These are phyloP conservation scores for Sinocyclocheilus grahami DNA, from an alignment of 2,113 vertebrate species.

Conservation along the genomic window DNA sequence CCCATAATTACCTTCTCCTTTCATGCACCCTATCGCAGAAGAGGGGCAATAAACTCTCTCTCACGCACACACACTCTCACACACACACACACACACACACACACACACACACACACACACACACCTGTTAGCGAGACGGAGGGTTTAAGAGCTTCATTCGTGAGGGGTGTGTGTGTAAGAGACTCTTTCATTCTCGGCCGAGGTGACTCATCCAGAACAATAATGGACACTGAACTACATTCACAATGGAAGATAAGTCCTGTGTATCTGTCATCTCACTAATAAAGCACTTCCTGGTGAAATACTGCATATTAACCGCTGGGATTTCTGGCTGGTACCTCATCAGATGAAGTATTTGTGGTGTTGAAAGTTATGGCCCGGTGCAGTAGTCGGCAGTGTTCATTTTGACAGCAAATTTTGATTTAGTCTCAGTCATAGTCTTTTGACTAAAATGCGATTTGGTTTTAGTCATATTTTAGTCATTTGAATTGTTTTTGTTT, in stretches of 20 bases:
- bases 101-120: background rate
- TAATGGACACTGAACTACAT: slow-evolving; percentile 29
- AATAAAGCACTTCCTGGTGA: background rate
- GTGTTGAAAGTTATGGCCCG: too few relatives aligned
- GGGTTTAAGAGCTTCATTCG: slow-evolving; percentile 13
- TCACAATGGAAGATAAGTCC: background rate
- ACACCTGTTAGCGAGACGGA: background rate
- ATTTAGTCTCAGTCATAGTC: too few relatives aligned
- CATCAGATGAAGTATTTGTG: too few relatives aligned
- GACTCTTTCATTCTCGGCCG: background rate
- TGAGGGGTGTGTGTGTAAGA: background rate
- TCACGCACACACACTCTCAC: background rate
- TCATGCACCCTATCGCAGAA: slow-evolving; percentile 26
- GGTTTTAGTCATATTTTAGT: too few relatives aligned
- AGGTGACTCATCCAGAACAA: slow-evolving; percentile 32
- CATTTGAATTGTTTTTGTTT: too few relatives aligned
- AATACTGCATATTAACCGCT: background rate
- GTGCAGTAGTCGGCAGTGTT: too few relatives aligned
- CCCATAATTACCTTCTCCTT: slow-evolving; percentile 72
- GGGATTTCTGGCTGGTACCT: background rate
- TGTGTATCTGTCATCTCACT: slow-evolving; percentile 4
- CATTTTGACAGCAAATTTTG: too few relatives aligned
- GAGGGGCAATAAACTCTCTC: slow-evolving; percentile 23
- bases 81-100: background rate
- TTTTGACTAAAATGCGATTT: too few relatives aligned